Evolutionary conservation across 2,888 invertebrate genomes (phyloP), one percentile per base, ranked within the genome.

Genomic region (Cepaea hortensis): DNA sequence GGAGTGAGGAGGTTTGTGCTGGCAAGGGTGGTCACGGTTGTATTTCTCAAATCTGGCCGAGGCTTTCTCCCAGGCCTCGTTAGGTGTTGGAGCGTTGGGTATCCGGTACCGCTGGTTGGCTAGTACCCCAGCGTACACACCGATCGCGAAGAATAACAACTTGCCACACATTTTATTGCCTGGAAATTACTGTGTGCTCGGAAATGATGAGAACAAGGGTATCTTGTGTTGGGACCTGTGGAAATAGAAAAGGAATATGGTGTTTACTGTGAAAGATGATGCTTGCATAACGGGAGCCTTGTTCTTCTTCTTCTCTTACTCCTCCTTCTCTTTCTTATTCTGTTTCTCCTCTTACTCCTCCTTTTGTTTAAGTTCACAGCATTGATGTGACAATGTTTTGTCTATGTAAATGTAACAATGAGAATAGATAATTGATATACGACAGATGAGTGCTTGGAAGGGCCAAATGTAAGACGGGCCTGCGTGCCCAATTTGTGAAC

Each of bases 81-180:
- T 72, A 9, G 84, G 84, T 9, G 61, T 35, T 0, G 76, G 84
- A 4, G 76, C 76, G 7, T 84, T 23, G 4, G 84, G 84, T 2
- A 84, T 61, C 11, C 23, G 15, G 65, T 84, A 84, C 6, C 65
- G 13, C n/a, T 84, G 84, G 46, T 76, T 84, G 76, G 77, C 68
- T 18, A 76, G 35, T n/a, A 84, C 68, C 3, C 84, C 84, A 15
- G 76, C 65, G 65, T 84, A 84, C 72, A 84, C n/a, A 20, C 84
- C 84, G 11, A 76, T n/a, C 3, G 50, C 13, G 46, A 80, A 70
- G 72, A 85, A 85, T 9, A 85, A 79, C 11, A 79, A 70, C 48
- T 79, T 13, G 15, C 79, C 85, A 15, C 75, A 79, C 85, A 85
- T 85, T n/a, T 55, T 85, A 15, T 15, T 61, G 50, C 55, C 20